Evolutionary conservation across 2,888 invertebrate species (phyloP).

Genomic region (Drosophila cognata): DNA sequence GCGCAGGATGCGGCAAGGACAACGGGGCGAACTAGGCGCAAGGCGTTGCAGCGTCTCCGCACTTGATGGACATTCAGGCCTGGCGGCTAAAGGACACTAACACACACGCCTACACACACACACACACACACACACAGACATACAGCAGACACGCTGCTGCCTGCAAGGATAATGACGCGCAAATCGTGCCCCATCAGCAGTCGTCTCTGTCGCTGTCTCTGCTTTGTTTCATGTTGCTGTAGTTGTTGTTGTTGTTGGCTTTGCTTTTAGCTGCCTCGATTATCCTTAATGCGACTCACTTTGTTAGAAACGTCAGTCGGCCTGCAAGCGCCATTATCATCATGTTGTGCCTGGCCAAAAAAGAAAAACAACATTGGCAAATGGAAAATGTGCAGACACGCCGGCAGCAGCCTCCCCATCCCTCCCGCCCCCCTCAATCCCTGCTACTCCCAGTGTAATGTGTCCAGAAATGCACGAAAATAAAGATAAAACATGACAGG

Average conservation of each 20-base stretch:
- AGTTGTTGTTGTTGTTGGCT: conserved; percentile 27
- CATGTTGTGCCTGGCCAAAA: conserved; percentile 51
- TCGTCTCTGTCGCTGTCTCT: conserved; percentile 44
- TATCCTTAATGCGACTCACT: conserved; percentile 81
- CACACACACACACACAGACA: conserved; percentile 7
- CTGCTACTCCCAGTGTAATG: conserved; percentile 33
- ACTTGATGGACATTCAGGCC: conserved; percentile 72
- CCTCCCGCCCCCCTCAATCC: neutral
- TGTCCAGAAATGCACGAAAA: conserved; percentile 74
- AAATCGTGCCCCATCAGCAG: conserved; percentile 73
- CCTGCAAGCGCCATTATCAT: conserved; percentile 80
- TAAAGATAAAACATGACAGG: conserved; percentile 81
- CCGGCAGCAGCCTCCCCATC: conserved; percentile 45
- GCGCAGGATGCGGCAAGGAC: conserved; percentile 66
- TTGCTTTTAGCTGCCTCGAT: conserved; percentile 80
- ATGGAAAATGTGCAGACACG: conserved; percentile 76
- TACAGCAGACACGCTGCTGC: conserved; percentile 29
- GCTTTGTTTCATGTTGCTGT: conserved; percentile 72
- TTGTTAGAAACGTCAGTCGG: conserved; percentile 79
- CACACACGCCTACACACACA: neutral
- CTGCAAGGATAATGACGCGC: conserved; percentile 76
- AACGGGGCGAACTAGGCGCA: conserved; percentile 26
- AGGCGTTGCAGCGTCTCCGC: conserved; percentile 63
- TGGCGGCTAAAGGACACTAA: conserved; percentile 54
- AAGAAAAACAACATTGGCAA: conserved; percentile 48